These are phyloP conservation scores for Aphelenchoides fujianensis DNA, from an alignment of 1,140 invertebrate genomes.

Conservation along the genomic window DNA sequence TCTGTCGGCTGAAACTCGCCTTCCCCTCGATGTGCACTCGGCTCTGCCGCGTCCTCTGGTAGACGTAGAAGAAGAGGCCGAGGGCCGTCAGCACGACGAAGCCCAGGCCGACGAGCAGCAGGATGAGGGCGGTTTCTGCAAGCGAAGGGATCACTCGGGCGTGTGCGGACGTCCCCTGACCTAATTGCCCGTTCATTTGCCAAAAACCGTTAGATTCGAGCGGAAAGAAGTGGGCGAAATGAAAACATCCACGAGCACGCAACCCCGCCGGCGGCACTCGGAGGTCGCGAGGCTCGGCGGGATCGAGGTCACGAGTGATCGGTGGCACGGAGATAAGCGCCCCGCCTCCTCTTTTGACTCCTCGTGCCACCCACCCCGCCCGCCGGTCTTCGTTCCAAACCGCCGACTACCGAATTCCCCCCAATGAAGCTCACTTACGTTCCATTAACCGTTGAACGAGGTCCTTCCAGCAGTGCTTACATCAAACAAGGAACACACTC, in stretches of 20 bases:
- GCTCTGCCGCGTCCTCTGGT: neutral
- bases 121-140: constrained; percentile 31
- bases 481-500: too few species aligned
- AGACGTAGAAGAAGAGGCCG: neutral
- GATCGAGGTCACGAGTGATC: neutral
- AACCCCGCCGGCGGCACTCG: neutral
- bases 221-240: too few species aligned
- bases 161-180: neutral
- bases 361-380: neutral
- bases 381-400: neutral
- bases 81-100: neutral
- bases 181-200: neutral
- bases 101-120: constrained; percentile 13
- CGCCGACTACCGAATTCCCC: neutral
- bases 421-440: neutral
- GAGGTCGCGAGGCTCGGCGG: neutral
- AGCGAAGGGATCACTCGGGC: too few species aligned
- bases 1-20: neutral
- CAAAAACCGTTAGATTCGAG: neutral
- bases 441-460: too few species aligned
- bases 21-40: constrained; percentile 9
- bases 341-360: too few species aligned
- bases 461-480: neutral
- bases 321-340: neutral
- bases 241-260: neutral